Evolutionary conservation across 2,888 invertebrate genomes (phyloP), one percentile per base, ranked within the genome.

Genomic region (Nemotelus pantherinus): DNA sequence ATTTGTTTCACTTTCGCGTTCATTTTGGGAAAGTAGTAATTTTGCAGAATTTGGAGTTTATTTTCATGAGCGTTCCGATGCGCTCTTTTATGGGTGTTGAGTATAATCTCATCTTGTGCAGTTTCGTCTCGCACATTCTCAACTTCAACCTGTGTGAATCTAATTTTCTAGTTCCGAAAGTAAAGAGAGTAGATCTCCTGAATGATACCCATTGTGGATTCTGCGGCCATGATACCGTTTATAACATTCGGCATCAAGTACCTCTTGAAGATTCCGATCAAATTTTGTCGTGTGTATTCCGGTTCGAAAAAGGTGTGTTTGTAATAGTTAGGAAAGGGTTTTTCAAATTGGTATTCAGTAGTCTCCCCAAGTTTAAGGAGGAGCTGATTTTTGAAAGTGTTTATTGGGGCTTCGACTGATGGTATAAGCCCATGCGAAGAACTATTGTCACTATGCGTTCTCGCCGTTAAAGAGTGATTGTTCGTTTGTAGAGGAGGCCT

Each of bases 31-130:
- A 76, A 80, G 44, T 80, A 80, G 25, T 60, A 80, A 2, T 65
- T 79, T 65, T 78, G 65, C 6, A 78, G 9, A 9, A 80, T 50
- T 60, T 80, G 79, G 4, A 67, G n/a, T 67, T 65, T 50, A 47
- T 80, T 80, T 55, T 78, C 78, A 58, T 67, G 43, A 2, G 77
- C 76, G 48, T 79, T 79, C 7, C 77, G 63, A 74, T 80, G 79
- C n/a, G 78, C 78, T 77, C 80, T 64, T 53, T 58, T 75, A 50
- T 80, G 77, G 7, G 67, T 76, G 10, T 67, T 9, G 53, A 78
- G 76, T 47, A 80, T 79, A 53, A 72, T 79, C 47, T 78, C 77
- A n/a, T 68, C 64, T 57, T 79, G 78, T 64, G 71, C 65, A 10
- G 1, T 39, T 64, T 78, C 77, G 57, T 72, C 74, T 2, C 47